Evolutionary conservation across 2,888 invertebrate species (phyloP), one percentile per base, ranked within the genome.

Genomic region (Xanthorhoe designata): DNA sequence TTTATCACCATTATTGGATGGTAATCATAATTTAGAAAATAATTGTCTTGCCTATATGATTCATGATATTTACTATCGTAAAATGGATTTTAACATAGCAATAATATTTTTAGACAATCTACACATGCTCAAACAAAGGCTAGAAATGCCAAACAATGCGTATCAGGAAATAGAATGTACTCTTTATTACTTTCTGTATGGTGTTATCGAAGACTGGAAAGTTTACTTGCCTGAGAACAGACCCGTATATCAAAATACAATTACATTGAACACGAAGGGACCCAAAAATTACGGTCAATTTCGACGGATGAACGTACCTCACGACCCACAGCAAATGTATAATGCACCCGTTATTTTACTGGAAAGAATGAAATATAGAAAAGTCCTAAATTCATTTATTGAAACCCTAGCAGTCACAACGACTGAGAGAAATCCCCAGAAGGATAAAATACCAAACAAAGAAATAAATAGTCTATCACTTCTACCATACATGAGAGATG

Each of bases 101-200:
- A 61, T 66, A 8, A 54, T 74, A 7, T 56, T 74, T 13, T 63
- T 72, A 4, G 67, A 74, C 10, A 67, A 74, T 50, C 49, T 66
- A 15, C 38, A 52, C 49, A n/a, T 62, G 29, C 51, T 74, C 6
- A 70, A 62, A 63, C 9, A 49, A 7, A 49, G 62, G 29, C 57
- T 74, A 17, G 18, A 19, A 19, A 9, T 63, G n/a, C 53, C 58
- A 10, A 59, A 66, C 7, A 32, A 49, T 19, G 29, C 61, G 6
- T 65, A 68, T 42, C 62, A 67, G 32, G 42, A 72, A n/a, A 64
- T 72, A 19, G 74, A 74, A 68, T 58, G 63, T 45, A 15, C 65
- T 0, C 19, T 74, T 7, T 74, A 66, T 64, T 64, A 74, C 58
- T 72, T 66, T 15, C 51, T 74, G 6, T 74, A 69, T 10, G 52